Conservation (phyloP, 2,888 invertebrate species). For the Drymonia ruficornis region DNA sequence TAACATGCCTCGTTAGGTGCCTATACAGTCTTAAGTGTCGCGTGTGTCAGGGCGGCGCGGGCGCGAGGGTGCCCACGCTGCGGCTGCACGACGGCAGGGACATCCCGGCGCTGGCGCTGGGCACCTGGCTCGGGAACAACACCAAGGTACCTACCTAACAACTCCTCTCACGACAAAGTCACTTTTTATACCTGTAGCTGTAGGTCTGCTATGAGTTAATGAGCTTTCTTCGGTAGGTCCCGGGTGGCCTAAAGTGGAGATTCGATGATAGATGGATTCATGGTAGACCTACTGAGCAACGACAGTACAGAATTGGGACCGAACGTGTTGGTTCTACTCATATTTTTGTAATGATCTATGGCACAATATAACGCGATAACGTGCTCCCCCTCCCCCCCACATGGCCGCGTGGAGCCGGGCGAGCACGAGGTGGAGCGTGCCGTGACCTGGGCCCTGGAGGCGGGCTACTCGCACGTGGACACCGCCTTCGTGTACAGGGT, state of each 20-base stretch:
- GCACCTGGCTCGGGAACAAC: slow-evolving; percentile 82
- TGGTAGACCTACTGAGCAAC: too few species aligned
- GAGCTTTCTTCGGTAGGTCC: too few species aligned
- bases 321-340: too few species aligned
- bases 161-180: not conserved
- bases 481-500: slow-evolving; percentile 85
- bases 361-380: too few species aligned
- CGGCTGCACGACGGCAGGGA: slow-evolving; percentile 83
- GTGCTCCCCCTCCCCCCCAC: too few species aligned
- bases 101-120: slow-evolving; percentile 86
- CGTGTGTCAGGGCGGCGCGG: slow-evolving; percentile 14
- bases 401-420: slow-evolving; percentile 49
- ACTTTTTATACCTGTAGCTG: not conserved
- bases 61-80: slow-evolving; percentile 27
- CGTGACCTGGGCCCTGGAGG: slow-evolving; percentile 81
- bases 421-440: slow-evolving; percentile 66
- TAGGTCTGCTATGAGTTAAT: not conserved
- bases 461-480: slow-evolving; percentile 87
- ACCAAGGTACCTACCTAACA: slow-evolving; percentile 42
- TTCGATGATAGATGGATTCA: too few species aligned
- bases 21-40: not conserved
- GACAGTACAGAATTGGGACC: too few species aligned
- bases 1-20: not conserved
- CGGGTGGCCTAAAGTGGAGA: too few species aligned
- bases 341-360: too few species aligned